Evolutionary conservation across 1,140 invertebrate genomes (phyloP), one percentile per base, ranked within the genome.

Genomic region (Formica selysi): DNA sequence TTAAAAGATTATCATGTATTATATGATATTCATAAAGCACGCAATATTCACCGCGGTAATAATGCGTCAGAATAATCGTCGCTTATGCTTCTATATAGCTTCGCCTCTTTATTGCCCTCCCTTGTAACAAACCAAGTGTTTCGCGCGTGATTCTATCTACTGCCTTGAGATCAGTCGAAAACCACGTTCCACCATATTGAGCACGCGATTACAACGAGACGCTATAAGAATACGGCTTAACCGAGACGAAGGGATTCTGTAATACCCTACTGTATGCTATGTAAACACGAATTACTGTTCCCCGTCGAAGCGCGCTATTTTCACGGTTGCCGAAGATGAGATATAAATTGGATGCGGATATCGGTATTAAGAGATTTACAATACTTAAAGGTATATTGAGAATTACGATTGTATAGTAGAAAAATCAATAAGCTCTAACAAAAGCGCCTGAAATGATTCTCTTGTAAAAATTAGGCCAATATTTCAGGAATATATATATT

Each of bases 181-280:
- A 85, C 88, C 89, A 87, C 89, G 88, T 90, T 90, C 87, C 80
- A 83, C 85, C 71, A 29, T 87, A 90, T 90, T 78, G 85, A 81
- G 79, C 59, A 80, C 88, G 86, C 80, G 89, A 90, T 90, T 90
- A 90, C 88, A 87, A 51, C 70, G 74, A 76, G 38, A 64, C 79
- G 65, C 76, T 79, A 76, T 87, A 90, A 84, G 73, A 70, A 85
- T 80, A 59, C 78, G 71, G 89, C 84, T 87, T 79, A 90, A 87
- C 86, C 71, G 62, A 86, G 87, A 59, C 79, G 76, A 76, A 79
- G 80, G 86, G 88, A 80, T 79, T 89, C 26, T n/a, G 44, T 85
- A 89, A 89, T 89, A 79, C 89, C 19, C 79, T 38, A 44, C 44
- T 54, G 59, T 87, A 71, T 76, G 70, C 26, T 85, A 22, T 26